Percentiles rank a stretch among this genome's conserved stretches.
Conservation (phyloP, 1,140 invertebrate species). For the Colletes gigas region DNA sequence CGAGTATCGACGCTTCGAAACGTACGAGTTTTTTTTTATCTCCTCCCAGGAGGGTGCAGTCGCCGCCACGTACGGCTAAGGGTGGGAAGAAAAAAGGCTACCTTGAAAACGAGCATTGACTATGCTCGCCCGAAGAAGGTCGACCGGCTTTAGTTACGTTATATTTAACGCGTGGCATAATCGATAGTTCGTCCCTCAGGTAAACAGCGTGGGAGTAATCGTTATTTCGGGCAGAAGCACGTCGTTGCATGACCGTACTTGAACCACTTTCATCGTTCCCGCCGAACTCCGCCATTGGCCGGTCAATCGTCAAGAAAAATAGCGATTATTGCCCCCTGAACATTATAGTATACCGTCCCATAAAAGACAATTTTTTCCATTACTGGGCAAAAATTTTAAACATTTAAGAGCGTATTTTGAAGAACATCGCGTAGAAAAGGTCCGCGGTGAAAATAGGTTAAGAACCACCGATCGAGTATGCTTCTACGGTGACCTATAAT, state of each 20-base stretch:
- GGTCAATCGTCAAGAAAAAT: too few species aligned
- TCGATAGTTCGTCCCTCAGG: slow-evolving; percentile 52
- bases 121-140: slow-evolving; percentile 28
- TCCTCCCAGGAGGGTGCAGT: not conserved
- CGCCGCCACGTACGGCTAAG: not conserved
- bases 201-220: slow-evolving; percentile 45
- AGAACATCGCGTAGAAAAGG: too few species aligned
- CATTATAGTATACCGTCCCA: too few species aligned
- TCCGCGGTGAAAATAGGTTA: too few species aligned
- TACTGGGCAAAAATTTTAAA: too few species aligned
- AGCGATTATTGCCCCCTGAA: too few species aligned
- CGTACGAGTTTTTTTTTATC: not conserved
- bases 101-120: slow-evolving; percentile 53
- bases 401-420: too few species aligned
- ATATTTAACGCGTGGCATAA: slow-evolving; percentile 54
- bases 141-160: slow-evolving; percentile 46
- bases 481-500: too few species aligned
- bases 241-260: slow-evolving; percentile 31
- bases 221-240: slow-evolving; percentile 44
- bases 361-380: too few species aligned
- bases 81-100: not conserved
- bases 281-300: slow-evolving; percentile 12
- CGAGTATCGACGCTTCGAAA: not conserved
- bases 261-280: slow-evolving; percentile 28
- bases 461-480: too few species aligned